phyloP scores from a whole-genome alignment of 2,888 invertebrate species.

The Hemicrepidius hirtus region DNA sequence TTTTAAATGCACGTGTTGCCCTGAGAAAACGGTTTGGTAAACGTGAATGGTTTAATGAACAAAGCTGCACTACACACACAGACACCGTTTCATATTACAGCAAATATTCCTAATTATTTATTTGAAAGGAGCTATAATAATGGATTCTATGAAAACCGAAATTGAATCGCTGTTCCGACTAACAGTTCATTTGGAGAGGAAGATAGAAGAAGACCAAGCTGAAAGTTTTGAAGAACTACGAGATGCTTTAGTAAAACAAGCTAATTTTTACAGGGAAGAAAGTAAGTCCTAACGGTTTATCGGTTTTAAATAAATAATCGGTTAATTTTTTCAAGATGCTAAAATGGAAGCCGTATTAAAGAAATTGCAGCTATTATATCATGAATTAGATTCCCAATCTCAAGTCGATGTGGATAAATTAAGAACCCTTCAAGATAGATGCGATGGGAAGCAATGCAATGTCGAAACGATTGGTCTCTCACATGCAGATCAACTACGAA shows the following conservation, averaged over 20 bases:
- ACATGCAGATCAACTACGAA: conserved; percentile 59
- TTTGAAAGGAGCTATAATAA: background rate
- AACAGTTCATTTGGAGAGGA: background rate
- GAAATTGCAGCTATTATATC: conserved; percentile 56
- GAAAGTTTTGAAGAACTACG: conserved; percentile 49
- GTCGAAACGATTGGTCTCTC: conserved; percentile 56
- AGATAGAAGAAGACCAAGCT: conserved; percentile 1
- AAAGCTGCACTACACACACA: too few species aligned
- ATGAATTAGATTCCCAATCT: conserved; percentile 48
- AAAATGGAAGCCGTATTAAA: conserved; percentile 57
- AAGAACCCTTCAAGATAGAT: conserved; percentile 51
- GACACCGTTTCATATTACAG: too few species aligned
- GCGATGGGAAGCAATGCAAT: conserved; percentile 52
- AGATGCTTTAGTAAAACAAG: conserved; percentile 54
- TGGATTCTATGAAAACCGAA: background rate
- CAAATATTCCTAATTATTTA: too few species aligned
- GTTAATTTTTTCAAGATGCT: conserved; percentile 56
- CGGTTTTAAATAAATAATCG: background rate
- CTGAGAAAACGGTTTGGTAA: background rate
- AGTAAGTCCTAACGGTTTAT: conserved; percentile 52
- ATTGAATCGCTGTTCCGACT: conserved; percentile 1
- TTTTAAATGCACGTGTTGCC: conserved; percentile 1
- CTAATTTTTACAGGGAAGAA: conserved; percentile 59
- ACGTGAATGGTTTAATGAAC: background rate
- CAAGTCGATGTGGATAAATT: conserved; percentile 55